These are phyloP conservation scores for Macquaria ambigua DNA, from an alignment of 2,113 vertebrate genomes.

Conservation along the genomic window DNA sequence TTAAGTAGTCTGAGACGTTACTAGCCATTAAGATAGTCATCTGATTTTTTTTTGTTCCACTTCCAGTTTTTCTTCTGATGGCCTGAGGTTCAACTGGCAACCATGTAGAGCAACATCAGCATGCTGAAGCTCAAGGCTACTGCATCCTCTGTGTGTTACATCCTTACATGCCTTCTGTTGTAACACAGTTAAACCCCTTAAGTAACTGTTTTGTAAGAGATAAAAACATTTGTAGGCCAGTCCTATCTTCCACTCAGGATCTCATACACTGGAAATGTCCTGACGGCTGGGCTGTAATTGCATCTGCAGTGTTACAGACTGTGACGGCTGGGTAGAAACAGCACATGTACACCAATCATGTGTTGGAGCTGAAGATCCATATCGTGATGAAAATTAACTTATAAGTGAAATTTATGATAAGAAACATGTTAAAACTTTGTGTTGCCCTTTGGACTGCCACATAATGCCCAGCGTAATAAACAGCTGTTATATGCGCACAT, in stretches of 20 bases:
- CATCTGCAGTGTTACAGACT: not conserved
- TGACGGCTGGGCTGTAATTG: not conserved
- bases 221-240: not conserved
- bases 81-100: conserved; percentile 9
- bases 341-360: not conserved
- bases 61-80: not conserved
- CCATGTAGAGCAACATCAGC: not conserved
- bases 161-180: not conserved
- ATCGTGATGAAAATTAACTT: not conserved
- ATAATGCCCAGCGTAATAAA: not conserved
- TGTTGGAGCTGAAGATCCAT: not conserved
- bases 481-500: not conserved
- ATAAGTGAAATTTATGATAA: not conserved
- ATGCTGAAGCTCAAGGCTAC: not conserved
- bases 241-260: not conserved
- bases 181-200: not conserved
- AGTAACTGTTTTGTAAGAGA: not conserved
- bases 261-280: not conserved
- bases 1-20: not conserved
- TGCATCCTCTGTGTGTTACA: not conserved
- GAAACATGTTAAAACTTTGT: too few species aligned
- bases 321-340: not conserved
- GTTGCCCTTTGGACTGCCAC: not conserved
- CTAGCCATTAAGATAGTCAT: not conserved
- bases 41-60: not conserved